Evolutionary conservation across 1,140 invertebrate species (phyloP).

Genomic region (Neodiprion lecontei): DNA sequence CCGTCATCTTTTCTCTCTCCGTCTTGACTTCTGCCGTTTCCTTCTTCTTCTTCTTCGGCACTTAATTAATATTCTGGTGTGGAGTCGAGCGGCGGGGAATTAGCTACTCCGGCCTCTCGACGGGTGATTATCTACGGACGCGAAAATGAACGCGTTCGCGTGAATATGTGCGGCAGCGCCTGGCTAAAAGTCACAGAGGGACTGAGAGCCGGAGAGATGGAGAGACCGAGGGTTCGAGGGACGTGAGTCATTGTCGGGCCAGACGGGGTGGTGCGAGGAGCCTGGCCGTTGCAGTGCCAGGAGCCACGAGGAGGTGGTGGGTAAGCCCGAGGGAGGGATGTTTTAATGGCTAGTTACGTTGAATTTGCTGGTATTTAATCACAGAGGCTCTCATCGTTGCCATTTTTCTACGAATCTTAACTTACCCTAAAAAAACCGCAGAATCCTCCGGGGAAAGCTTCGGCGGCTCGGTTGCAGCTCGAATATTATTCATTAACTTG

Average conservation of each 20-base stretch:
- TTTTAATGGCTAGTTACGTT: conserved; percentile 46
- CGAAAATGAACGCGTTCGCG: not conserved
- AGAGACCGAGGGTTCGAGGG: conserved; percentile 1
- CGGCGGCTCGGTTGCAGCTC: not conserved
- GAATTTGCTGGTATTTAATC: conserved; percentile 48
- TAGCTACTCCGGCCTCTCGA: not conserved
- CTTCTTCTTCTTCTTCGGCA: not conserved
- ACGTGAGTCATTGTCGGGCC: conserved; percentile 46
- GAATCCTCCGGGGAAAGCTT: not conserved
- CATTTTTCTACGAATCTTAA: not conserved
- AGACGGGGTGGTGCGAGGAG: conserved; percentile 38
- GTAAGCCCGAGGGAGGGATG: conserved; percentile 38
- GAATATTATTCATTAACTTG: not conserved
- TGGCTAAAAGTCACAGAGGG: conserved; percentile 36
- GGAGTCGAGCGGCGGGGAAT: not conserved
- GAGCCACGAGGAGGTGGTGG: conserved; percentile 21
- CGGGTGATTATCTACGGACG: not conserved
- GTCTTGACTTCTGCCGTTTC: not conserved
- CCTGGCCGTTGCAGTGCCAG: not conserved
- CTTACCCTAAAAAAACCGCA: not conserved
- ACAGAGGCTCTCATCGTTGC: conserved; percentile 30
- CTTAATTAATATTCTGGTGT: not conserved
- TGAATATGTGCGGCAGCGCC: conserved; percentile 24
- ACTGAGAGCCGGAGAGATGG: conserved; percentile 2
- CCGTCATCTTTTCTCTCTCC: too few species aligned